phyloP scores from a whole-genome alignment of 2,888 invertebrate species.

The Cerceris ruficornis region DNA sequence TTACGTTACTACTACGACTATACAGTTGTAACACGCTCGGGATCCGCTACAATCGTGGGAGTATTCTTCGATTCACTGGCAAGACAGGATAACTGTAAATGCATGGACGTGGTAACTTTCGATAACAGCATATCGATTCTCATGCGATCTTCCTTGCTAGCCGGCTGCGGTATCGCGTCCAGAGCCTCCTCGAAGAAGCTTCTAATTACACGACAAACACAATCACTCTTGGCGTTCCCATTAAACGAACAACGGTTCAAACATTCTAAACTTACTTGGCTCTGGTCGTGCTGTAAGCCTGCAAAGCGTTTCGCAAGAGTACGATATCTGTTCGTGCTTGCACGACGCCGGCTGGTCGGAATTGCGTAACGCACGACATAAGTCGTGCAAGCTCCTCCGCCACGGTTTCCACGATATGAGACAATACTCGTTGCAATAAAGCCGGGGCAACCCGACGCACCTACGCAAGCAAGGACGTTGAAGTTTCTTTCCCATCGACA shows the following conservation, averaged over 20 bases:
- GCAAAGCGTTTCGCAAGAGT: constrained; percentile 86
- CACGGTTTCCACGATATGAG: constrained; percentile 94
- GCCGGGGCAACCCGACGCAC: constrained; percentile 90
- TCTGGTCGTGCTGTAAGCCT: constrained; percentile 85
- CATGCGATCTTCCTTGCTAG: constrained; percentile 83
- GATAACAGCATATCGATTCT: constrained; percentile 75
- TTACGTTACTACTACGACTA: constrained; percentile 33
- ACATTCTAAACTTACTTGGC: constrained; percentile 83
- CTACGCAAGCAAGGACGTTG: constrained; percentile 78
- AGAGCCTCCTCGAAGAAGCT: constrained; percentile 90
- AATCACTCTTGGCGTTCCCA: background rate
- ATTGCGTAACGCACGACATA: constrained; percentile 89
- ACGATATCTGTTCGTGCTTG: constrained; percentile 91
- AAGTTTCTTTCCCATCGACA: background rate
- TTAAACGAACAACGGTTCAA: background rate
- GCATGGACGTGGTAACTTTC: constrained; percentile 76
- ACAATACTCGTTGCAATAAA: constrained; percentile 88
- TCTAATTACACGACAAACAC: constrained; percentile 23
- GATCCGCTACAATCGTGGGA: constrained; percentile 42
- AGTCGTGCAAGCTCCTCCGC: constrained; percentile 95
- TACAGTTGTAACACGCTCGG: constrained; percentile 63
- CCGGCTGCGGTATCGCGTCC: constrained; percentile 88
- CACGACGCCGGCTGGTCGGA: constrained; percentile 87
- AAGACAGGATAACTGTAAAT: constrained; percentile 77
- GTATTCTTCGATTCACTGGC: constrained; percentile 54